Conservation (phyloP, 2,888 invertebrate genomes). For the Colletes collaris region DNA sequence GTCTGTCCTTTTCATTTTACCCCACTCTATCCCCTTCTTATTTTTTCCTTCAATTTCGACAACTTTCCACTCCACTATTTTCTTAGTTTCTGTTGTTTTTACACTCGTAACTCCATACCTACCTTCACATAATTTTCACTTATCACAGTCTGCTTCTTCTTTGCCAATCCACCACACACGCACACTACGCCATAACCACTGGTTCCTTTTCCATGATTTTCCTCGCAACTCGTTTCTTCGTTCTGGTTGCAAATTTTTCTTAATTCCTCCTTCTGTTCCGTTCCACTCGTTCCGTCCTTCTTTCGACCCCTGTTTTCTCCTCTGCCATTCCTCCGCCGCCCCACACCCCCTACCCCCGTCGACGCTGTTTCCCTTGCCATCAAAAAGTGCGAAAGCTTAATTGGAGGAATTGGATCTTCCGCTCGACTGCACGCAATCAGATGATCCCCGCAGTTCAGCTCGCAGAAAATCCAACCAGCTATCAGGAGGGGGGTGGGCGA, state of each 20-base stretch:
- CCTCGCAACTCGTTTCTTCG: background rate
- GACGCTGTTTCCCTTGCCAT: slow-evolving; percentile 59
- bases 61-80: background rate
- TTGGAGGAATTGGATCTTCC: slow-evolving; percentile 80
- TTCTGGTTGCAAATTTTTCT: background rate
- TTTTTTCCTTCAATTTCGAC: background rate
- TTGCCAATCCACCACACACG: too few species aligned
- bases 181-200: too few species aligned
- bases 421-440: slow-evolving; percentile 79
- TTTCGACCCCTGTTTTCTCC: background rate
- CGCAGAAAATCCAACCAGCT: slow-evolving; percentile 51
- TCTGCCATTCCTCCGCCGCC: slow-evolving; percentile 26
- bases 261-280: background rate
- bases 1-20: background rate
- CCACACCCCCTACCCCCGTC: background rate
- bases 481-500: background rate
- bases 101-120: too few species aligned
- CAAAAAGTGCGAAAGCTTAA: slow-evolving; percentile 83
- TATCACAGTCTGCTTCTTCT: too few species aligned
- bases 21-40: slow-evolving; percentile 15
- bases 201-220: background rate
- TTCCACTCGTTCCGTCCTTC: background rate
- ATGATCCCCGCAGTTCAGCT: slow-evolving; percentile 69
- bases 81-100: background rate
- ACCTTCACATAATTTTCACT: too few species aligned